phyloP scores from a whole-genome alignment of 2,113 vertebrate genomes.

The Nothobranchius kuhntae region DNA sequence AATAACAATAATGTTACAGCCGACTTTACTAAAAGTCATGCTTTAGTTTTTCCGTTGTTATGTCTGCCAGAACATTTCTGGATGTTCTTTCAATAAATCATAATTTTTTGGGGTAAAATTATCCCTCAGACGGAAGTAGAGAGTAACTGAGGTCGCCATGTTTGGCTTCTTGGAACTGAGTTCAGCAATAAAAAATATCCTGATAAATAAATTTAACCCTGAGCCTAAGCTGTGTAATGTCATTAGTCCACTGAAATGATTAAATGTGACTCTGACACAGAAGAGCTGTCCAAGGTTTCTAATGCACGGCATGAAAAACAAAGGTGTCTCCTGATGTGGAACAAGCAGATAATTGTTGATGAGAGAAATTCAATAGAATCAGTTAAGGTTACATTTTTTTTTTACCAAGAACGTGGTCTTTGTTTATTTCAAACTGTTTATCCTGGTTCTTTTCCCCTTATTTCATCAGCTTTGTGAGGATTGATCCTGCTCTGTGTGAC shows the following conservation, averaged over 20 bases:
- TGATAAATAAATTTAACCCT: not conserved
- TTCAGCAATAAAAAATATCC: conserved; percentile 9
- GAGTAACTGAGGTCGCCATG: not conserved
- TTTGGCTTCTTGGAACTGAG: not conserved
- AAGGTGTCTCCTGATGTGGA: not conserved
- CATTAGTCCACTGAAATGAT: conserved; percentile 31
- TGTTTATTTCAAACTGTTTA: not conserved
- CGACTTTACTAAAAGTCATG: not conserved
- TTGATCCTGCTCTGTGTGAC: conserved; percentile 90
- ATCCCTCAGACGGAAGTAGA: not conserved
- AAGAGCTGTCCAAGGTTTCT: not conserved
- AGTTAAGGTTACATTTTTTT: not conserved
- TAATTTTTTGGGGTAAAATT: not conserved
- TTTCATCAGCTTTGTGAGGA: conserved; percentile 83
- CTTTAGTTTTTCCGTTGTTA: not conserved
- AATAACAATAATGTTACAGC: not conserved
- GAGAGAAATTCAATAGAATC: conserved; percentile 2
- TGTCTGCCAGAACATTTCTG: not conserved
- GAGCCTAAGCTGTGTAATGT: conserved; percentile 17
- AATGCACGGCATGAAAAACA: not conserved
- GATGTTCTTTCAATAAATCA: not conserved
- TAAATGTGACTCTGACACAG: conserved; percentile 38
- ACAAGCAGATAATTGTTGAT: not conserved
- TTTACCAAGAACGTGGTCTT: conserved; percentile 1
- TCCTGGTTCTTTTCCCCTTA: not conserved